Base-by-base conservation (phyloP, 2,797 vertebrate species). In the Pseudocheirus occidentalis region DNA sequence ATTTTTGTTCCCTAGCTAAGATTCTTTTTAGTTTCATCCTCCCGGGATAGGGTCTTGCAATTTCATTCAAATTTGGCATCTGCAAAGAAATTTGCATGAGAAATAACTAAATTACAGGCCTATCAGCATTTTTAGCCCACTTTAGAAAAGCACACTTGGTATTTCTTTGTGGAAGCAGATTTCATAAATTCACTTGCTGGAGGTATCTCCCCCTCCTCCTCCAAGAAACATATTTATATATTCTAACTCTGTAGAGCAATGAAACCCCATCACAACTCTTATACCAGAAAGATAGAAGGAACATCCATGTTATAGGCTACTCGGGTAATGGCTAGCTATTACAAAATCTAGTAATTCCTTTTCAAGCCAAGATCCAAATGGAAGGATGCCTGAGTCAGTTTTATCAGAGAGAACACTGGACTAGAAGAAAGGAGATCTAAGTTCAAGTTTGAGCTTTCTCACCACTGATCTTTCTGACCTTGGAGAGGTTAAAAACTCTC, bases 51-150 rank as follows among this genome's bases (percentile, higher is more conserved):
- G 50, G 58, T 66, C 62, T 92, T 92, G 59, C 50, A 92, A 66
- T 92, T 92, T 66, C 31, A 54, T 92, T 92, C 50, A 53, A 66
- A 92, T 57, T 3, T 50, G 3, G 3, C 58, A n/a, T 58, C 52
- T 55, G 46, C 87, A 34, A 96, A 97, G 50, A 3, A 55, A 89
- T 3, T 91, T 1, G 5, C 57, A 90, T 56, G 66, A 90, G 66
- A 94, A 90, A 73, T 92, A 95, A 91, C 92, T 62, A 94, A 96
- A 95, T 59, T 12, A 56, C 50, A 11, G 92, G 73, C 73, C 73
- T 87, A 90, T 93, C 14, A 89, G 58, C 50, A 62, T 94, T 92
- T 96, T 94, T 21, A 91, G 95, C 66, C 2, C 14, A 59, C 3
- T 92, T 14, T 53, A 12, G 27, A 91, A 50, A 90, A 4, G 11